Evolutionary conservation across 2,113 vertebrate genomes (phyloP).

Genomic region (Danio rerio): DNA sequence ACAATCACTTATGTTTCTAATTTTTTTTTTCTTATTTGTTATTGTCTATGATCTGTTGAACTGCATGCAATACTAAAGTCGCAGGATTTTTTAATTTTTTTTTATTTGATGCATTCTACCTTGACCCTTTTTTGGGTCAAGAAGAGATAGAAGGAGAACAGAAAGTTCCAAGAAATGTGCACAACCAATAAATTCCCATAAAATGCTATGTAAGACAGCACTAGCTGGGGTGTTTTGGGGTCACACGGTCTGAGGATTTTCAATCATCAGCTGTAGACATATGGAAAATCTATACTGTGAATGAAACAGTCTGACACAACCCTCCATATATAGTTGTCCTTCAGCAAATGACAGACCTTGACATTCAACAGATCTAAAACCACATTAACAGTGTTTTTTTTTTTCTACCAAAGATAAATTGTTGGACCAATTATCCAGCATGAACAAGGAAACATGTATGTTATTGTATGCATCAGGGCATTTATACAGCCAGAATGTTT

Average conservation of each 20-base stretch:
- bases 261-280: slow-evolving; percentile 43
- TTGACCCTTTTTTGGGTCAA: slow-evolving; percentile 37
- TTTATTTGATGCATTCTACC: no score
- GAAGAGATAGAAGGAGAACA: slow-evolving; percentile 31
- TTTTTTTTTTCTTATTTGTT: not conserved
- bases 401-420: not conserved
- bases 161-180: slow-evolving; percentile 37
- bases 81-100: not conserved
- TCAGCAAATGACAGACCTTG: slow-evolving; percentile 17
- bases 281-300: slow-evolving; percentile 68
- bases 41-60: not conserved
- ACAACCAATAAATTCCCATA: slow-evolving; percentile 46
- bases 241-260: slow-evolving; percentile 35
- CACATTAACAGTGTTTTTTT: not conserved
- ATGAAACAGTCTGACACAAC: slow-evolving; percentile 46
- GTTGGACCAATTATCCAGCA: not conserved
- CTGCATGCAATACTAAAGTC: not conserved
- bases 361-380: slow-evolving; percentile 14
- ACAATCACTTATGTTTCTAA: not conserved
- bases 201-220: slow-evolving; percentile 48
- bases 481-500: no score
- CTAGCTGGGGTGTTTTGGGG: slow-evolving; percentile 46
- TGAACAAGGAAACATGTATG: not conserved
- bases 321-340: slow-evolving; percentile 45
- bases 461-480: no score